Base-by-base conservation (phyloP, 1,140 invertebrate species). In the Anastrepha ludens region DNA sequence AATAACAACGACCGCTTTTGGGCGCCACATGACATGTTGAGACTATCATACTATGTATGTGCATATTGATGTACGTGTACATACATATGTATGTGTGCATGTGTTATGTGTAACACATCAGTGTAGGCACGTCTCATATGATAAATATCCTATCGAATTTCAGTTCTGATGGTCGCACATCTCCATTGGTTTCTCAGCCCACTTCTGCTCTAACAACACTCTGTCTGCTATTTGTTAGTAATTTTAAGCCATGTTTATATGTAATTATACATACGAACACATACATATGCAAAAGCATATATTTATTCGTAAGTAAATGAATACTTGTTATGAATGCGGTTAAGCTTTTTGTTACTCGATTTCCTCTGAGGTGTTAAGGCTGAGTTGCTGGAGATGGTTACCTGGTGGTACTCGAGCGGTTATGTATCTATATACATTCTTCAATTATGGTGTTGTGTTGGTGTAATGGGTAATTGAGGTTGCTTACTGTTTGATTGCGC, bases 161-260 rank as follows among this genome's bases (percentile, higher is more conserved):
- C 62, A 20, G n/a, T 64, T 29, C n/a, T 64, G 62, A 64, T 64
- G 62, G 62, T n/a, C 62, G 62, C 62, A 64, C 62, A 20, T 64
- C 62, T 64, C 62, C 20, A 64, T 64, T 64, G n/a, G 15, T 20
- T 64, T 20, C n/a, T 64, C 20, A 20, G 62, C n/a, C 60, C 3
- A 29, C 29, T 29, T 15, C 60, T 62, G 60, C 60, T 62, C 15
- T 62, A 17, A 15, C 29, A 15, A 62, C 20, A 62, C 17, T n/a
- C 13, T 0, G n/a, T 6, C 0, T 29, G 29, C 5, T 3, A 64
- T 20, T 64, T 64, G 62, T 64, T 64, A 13, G 62, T 64, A 64
- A 64, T 64, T 64, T 64, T 20, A 64, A 20, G n/a, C 6, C n/a
- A 29, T n/a, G 8, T 29, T 29, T 29, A 29, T 29, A 29, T 29